Percentiles rank a stretch among this genome's conserved stretches.
Conservation (phyloP, 2,113 vertebrate species). For the Sylvia atricapilla region DNA sequence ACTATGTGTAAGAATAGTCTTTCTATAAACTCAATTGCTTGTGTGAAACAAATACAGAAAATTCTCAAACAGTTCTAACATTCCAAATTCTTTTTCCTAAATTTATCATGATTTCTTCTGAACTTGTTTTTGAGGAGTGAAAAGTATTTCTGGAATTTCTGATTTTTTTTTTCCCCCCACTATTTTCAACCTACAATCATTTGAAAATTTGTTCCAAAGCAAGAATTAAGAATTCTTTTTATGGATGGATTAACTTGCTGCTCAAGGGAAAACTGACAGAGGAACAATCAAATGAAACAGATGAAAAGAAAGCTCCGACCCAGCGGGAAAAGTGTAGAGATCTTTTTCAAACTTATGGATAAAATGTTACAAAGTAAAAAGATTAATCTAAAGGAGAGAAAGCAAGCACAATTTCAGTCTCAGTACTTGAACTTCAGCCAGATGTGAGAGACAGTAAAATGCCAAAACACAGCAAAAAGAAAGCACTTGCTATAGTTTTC, state of each 20-base stretch:
- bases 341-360: not conserved
- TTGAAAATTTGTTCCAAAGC: not conserved
- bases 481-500: not conserved
- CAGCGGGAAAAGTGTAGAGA: fast-evolving
- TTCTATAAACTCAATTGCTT: not conserved
- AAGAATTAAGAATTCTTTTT: not conserved
- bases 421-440: not conserved
- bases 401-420: not conserved
- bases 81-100: not conserved
- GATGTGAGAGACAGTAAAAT: not conserved
- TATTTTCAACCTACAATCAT: not conserved
- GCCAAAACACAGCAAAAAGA: not conserved
- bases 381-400: not conserved
- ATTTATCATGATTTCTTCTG: not conserved
- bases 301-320: not conserved
- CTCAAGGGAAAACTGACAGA: not conserved
- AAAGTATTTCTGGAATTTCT: not conserved
- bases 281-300: not conserved
- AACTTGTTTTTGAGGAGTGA: not conserved
- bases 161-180: not conserved
- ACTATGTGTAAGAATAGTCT: not conserved
- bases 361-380: not conserved
- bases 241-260: not conserved
- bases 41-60: not conserved
- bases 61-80: not conserved